These are phyloP conservation scores for Mus caroli DNA, from an alignment of 2,797 vertebrate species.

Conservation along the genomic window DNA sequence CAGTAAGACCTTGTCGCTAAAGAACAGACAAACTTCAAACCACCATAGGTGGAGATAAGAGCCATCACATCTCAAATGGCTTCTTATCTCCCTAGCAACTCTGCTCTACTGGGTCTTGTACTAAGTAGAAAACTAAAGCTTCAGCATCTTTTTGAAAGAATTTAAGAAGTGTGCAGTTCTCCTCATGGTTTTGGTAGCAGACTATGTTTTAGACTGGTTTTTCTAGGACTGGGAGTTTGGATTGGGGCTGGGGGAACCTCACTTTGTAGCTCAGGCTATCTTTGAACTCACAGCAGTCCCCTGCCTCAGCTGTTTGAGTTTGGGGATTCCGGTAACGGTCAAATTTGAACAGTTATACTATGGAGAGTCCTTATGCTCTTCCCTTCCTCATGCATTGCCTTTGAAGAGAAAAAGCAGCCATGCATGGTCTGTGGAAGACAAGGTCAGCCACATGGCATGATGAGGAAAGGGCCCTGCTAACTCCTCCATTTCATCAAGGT, in stretches of 20 bases:
- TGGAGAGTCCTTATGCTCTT: not conserved
- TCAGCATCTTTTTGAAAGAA: slow-evolving; percentile 44
- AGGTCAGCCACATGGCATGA: not conserved
- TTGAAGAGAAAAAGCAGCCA: slow-evolving; percentile 7
- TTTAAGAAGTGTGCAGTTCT: not conserved
- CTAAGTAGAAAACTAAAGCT: slow-evolving; percentile 16
- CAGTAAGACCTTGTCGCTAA: not conserved
- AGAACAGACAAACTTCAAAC: not conserved
- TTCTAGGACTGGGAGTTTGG: not conserved
- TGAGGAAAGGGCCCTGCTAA: not conserved
- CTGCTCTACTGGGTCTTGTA: not conserved
- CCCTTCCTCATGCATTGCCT: not conserved
- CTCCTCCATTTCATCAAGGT: not conserved
- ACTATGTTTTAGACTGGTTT: not conserved
- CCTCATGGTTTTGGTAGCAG: not conserved
- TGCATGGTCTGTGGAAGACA: slow-evolving; percentile 6
- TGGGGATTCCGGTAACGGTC: not conserved
- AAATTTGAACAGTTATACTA: not conserved
- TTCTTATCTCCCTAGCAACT: slow-evolving; percentile 36
- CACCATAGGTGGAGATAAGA: slow-evolving; percentile 6
- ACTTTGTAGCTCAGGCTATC: not conserved
- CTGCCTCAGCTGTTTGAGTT: not conserved
- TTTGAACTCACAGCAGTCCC: not conserved
- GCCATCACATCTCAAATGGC: not conserved
- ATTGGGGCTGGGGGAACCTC: not conserved